Base-by-base conservation (phyloP, 2,888 invertebrate genomes). In the Cephus pygmeus region DNA sequence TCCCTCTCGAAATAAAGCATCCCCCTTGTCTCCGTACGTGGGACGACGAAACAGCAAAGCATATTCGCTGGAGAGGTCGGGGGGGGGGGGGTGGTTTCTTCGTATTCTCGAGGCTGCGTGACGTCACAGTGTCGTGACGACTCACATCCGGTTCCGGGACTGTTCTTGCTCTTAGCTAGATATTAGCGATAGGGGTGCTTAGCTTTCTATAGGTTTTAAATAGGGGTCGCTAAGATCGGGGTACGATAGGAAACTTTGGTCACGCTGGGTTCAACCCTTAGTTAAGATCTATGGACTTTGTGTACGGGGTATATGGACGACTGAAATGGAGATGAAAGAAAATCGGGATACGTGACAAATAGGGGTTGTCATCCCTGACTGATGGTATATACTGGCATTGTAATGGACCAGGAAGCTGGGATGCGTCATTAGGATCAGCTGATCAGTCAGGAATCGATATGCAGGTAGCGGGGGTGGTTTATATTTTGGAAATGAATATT, bases 211-310 rank as follows among this genome's bases (percentile, higher is more conserved):
- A 80, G 81, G 77, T 80, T 82, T 80, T 79, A 80, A 81, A 81
- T 82, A 79, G 79, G 83, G 84, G 79, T 83, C 79, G 84, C 73
- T 6, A 15, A 69, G 69, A 69, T 30, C 11, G 69, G 12, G 75
- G 81, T 75, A 80, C 78, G 85, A 87, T 88, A 87, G 79, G 85
- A 85, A 88, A 87, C 83, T 88, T 88, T 85, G 87, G 87, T 88
- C 87, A 87, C 83, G 84, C 69, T 31, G 9, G 9, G 11, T 30
- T 33, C 30, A 33, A 69, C 69, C 30, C 69, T 69, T 69, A 40
- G 36, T 40, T 40, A 15, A 40, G 12, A 40, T 40, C 15, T 12
- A 40, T 15, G 36, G 36, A 4, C 36, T 40, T 15, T 15, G 15
- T 4, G 36, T 4, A 15, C 4, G 36, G 1, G 36, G 36, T 40